Evolutionary conservation across 2,888 invertebrate genomes (phyloP), one percentile per base, ranked within the genome.

Genomic region (Erannis defoliaria): DNA sequence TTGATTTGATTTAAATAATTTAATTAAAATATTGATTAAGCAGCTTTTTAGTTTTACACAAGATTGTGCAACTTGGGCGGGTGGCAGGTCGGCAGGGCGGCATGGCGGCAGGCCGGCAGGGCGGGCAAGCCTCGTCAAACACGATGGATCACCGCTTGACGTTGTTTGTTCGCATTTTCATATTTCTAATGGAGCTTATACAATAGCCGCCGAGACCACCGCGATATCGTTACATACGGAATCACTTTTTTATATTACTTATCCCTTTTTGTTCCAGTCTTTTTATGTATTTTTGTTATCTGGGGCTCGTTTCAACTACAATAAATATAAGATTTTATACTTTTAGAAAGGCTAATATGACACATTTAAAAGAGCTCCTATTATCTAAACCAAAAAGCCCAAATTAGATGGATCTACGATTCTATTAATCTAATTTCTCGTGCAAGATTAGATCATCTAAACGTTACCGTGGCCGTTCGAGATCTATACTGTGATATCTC

Each of bases 121-220:
- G 23, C 35, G 26, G 43, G 31, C 43, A 58, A 62, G 59, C 64
- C 35, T 59, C 46, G 37, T 49, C 68, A 67, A 68, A 68, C 71
- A 68, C 60, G 61, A 71, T 71, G 53, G 54, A 68, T 71, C 71
- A 68, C 55, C 23, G 26, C 16, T 29, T 62, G 65, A 66, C 66
- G 10, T 54, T 71, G 61, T 71, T 68, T 71, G 65, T 58, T 42
- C 58, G 55, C 18, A 62, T 64, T 56, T 66, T 66, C 66, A 68
- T 68, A 70, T 66, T 55, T 64, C 45, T 70, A 70, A 70, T 67
- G 64, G 69, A 51, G 42, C 53, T 60, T 50, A 65, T 65, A 58
- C 53, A 60, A 64, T 42, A 50, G 29, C 58, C 21, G 53, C 50
- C 19, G 26, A 12, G 26, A 26, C 16, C 16, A 16, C 4, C 4